Base-by-base conservation (phyloP, 2,113 vertebrate genomes). In the Gobius niger region DNA sequence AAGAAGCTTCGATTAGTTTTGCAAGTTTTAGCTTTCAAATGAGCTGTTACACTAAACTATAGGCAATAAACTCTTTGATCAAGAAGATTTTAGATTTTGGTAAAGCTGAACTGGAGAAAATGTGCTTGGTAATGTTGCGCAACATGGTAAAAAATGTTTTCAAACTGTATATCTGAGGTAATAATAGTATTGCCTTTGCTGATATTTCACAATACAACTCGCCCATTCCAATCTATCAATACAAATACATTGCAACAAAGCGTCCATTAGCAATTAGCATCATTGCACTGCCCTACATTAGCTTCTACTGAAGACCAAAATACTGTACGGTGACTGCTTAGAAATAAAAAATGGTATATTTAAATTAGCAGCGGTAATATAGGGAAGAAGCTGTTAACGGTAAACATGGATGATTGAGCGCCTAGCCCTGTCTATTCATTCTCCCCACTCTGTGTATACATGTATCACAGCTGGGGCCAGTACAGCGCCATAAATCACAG, bases 401-500 rank as follows among this genome's bases (percentile, higher is more conserved):
- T 40, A 40, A 61, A 34, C 82, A 72, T 70, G n/a, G 61, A 47
- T 85, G 88, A 87, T 75, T 68, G 82, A 83, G 64, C 60, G 62
- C 61, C 44, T 59, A 51, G 34, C 63, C 34, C 57, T 19, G 14
- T n/a, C 62, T 50, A 84, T 83, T 74, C 83, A 80, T 82, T 51
- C 59, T 14, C 19, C 81, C 76, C 51, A 65, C 44, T 67, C 40
- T 76, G 77, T 78, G 79, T 82, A 67, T 86, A 24, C 72, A 50
- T 81, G 84, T 82, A 73, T 80, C 77, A 63, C 77, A 85, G 85
- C 82, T 76, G 77, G 77, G 76, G 80, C 78, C 70, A 82, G 61
- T 65, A 15, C 47, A 75, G 82, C 72, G 76, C 76, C 82, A 91
- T 91, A 88, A 85, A 91, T 91, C 89, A 89, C 69, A 67, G 72